These are phyloP conservation scores for Psettodes erumei DNA, from an alignment of 2,113 vertebrate species.

Conservation along the genomic window DNA sequence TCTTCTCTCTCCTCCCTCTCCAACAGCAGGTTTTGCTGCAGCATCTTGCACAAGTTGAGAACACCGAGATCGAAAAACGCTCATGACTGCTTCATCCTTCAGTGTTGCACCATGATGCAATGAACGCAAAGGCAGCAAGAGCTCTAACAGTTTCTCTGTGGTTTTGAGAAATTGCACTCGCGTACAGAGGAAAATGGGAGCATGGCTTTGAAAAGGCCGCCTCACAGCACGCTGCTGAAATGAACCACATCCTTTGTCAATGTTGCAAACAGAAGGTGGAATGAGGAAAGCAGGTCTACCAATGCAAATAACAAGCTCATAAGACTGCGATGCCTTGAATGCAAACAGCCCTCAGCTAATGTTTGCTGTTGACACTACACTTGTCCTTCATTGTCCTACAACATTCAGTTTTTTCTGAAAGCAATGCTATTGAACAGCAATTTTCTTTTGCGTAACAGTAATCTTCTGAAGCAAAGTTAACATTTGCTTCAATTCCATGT, in stretches of 20 bases:
- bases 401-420: not conserved
- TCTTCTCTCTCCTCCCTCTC: not conserved
- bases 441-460: not conserved
- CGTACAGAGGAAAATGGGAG: slow-evolving; percentile 43
- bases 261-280: slow-evolving; percentile 51
- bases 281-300: slow-evolving; percentile 32
- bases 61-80: slow-evolving; percentile 19
- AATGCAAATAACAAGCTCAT: slow-evolving; percentile 49
- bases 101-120: slow-evolving; percentile 35
- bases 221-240: slow-evolving; percentile 45
- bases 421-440: not conserved
- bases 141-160: slow-evolving; percentile 69
- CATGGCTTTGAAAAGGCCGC: slow-evolving; percentile 30
- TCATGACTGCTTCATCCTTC: slow-evolving; percentile 11
- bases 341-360: slow-evolving; percentile 23
- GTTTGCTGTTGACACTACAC: not conserved
- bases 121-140: slow-evolving; percentile 33
- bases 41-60: slow-evolving; percentile 15
- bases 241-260: slow-evolving; percentile 72
- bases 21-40: slow-evolving; percentile 32
- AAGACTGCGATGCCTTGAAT: slow-evolving; percentile 12
- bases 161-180: slow-evolving; percentile 70
- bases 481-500: too few relatives aligned
- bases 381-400: not conserved
- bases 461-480: not conserved